Base-by-base conservation (phyloP, 37 sponge, comb jelly and placozoan genomes). In the Beroe ovata region DNA sequence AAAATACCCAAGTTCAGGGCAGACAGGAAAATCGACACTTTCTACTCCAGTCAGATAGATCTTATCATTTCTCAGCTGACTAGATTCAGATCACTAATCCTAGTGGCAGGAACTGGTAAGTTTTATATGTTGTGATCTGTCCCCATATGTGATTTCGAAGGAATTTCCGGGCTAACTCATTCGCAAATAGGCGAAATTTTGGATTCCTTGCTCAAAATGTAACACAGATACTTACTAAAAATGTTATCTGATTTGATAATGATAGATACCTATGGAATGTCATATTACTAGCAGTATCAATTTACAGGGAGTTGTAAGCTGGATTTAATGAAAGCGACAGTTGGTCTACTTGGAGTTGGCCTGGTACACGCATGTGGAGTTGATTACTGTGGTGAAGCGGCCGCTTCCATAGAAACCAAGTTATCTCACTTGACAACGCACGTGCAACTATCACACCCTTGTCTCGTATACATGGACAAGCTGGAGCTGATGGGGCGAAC, bases 321-420 rank as follows among this genome's bases (percentile, higher is more conserved):
- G 28, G 84, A 77, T 1, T 8, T 77, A 25, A 26, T 77, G 11
- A 8, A 11, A 1, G 41, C 3, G 23, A 8, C 41, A 0, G 21
- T 26, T 3, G 84, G 84, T n/a, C 41, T n/a, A 4, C 84, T 77
- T 18, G 84, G 84, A 14, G 54, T 77, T 8, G 54, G 54, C 14
- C 84, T 77, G n/a, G 20, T 36, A 42, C 84, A 42, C 28, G 54
- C 41, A 1, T 29, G n/a, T 1, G 84, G 84, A n/a, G 42, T 42
- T 3, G 47, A 77, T 40, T 77, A 40, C 47, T 77, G 84, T 25
- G 84, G 84, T 22, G 84, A 77, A 54, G 84, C 84, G 8, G 26
- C 84, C 16, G 84, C 54, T 2, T 42, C 84, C 21, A 42, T 77
- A 54, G 84, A 77, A 35, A 77, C 35, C 84, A 77, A 77, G 38